These are phyloP conservation scores for Heliconius melpomene DNA, from an alignment of 1,140 invertebrate species.

Conservation along the genomic window DNA sequence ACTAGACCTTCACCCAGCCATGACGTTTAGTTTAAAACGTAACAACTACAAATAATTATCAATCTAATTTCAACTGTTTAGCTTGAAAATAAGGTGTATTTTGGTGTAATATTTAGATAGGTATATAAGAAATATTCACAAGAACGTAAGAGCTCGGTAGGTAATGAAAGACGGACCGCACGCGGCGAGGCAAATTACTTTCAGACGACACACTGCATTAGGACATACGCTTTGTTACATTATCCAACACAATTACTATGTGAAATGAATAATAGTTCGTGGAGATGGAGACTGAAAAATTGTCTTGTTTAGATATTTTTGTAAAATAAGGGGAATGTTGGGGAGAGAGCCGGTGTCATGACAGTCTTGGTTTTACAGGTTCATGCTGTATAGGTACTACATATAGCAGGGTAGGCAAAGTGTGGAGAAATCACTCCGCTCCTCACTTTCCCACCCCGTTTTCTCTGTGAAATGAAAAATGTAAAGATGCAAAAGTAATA, in stretches of 20 bases:
- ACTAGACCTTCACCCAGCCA: slow-evolving; percentile 46
- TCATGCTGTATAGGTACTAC: too few relatives aligned
- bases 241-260: slow-evolving; percentile 40
- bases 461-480: too few relatives aligned
- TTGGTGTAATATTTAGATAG: not conserved
- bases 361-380: too few relatives aligned
- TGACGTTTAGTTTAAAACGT: not conserved
- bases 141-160: slow-evolving; percentile 36
- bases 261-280: slow-evolving; percentile 36
- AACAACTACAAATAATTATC: slow-evolving; percentile 3
- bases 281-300: slow-evolving; percentile 30
- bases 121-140: slow-evolving; percentile 4
- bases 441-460: too few relatives aligned
- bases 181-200: slow-evolving; percentile 72
- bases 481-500: too few relatives aligned
- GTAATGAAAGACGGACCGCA: slow-evolving; percentile 71
- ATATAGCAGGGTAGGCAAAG: too few relatives aligned
- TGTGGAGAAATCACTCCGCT: too few relatives aligned
- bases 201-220: slow-evolving; percentile 73
- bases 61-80: slow-evolving; percentile 20
- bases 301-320: slow-evolving; percentile 17
- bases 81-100: slow-evolving; percentile 22
- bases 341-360: too few relatives aligned
- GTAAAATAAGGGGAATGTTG: not conserved
- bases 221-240: slow-evolving; percentile 42